Base-by-base conservation (phyloP, 2,888 invertebrate genomes). In the Carpatolechia fugitivella region DNA sequence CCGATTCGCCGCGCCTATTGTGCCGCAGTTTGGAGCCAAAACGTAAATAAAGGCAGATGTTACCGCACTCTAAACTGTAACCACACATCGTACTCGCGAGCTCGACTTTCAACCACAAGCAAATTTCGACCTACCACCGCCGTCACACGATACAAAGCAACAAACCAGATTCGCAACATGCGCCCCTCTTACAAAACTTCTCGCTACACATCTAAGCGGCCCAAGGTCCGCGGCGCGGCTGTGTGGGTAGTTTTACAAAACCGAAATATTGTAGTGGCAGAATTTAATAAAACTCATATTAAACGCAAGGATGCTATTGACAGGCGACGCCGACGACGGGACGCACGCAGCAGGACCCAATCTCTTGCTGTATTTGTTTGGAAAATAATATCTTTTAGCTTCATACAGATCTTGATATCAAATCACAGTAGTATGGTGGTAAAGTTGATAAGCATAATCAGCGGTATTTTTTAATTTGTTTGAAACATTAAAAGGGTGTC, bases 1-100 rank as follows among this genome's bases (percentile, higher is more conserved):
- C 74, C 79, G 82, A 84, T 82, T 82, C 82, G 76, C 74, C 75
- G 82, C 82, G 78, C 80, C 85, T 76, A 84, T 88, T 88, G 86
- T 86, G 77, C 78, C 76, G 74, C 78, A 73, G 77, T 81, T 83
- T 81, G 79, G 76, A 86, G 83, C 83, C 85, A 79, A 85, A 88
- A 88, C 87, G 87, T 89, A 89, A 89, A 90, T 90, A 89, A 89
- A 89, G 66, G 82, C 89, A 90, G 89, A 89, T 90, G 89, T 89
- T 87, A 80, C 89, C 85, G 70, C 79, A 82, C 84, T 85, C 81
- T 80, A 76, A 79, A 83, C 78, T 73, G 72, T 74, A 69, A 66
- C 63, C 58, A 65, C 65, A 61, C 59, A 60, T 57, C 59, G 58
- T 50, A 54, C 52, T 60, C 55, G 55, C 54, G 64, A 56, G 65